These are phyloP conservation scores for Drosophila anceps DNA, from an alignment of 2,888 invertebrate species.

Conservation along the genomic window DNA sequence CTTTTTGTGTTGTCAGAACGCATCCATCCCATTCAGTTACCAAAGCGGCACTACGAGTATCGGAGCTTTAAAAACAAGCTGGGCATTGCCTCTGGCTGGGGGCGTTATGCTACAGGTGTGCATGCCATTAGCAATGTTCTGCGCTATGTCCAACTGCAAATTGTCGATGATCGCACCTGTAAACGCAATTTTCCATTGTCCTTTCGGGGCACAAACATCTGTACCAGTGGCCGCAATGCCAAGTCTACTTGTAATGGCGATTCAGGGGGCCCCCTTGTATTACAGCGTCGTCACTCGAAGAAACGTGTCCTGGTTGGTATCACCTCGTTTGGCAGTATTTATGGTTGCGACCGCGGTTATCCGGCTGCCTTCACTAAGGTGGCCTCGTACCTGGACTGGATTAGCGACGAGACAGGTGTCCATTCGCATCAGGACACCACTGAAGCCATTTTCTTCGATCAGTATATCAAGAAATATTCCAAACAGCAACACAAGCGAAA, in stretches of 20 bases:
- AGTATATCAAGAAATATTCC: constrained; percentile 65
- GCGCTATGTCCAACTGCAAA: constrained; percentile 84
- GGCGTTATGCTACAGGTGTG: constrained; percentile 84
- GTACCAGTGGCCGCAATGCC: constrained; percentile 83
- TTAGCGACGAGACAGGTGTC: constrained; percentile 81
- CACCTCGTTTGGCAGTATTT: constrained; percentile 84
- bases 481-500: constrained; percentile 54
- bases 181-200: constrained; percentile 84
- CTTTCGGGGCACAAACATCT: constrained; percentile 85
- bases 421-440: constrained; percentile 72
- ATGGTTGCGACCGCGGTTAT: constrained; percentile 83
- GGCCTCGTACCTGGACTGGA: constrained; percentile 84
- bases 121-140: constrained; percentile 85
- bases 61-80: constrained; percentile 82
- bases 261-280: constrained; percentile 84
- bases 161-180: constrained; percentile 84
- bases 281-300: constrained; percentile 77
- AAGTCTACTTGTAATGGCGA: constrained; percentile 86
- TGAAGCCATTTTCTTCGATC: constrained; percentile 70
- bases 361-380: constrained; percentile 84
- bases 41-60: constrained; percentile 81
- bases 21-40: constrained; percentile 84
- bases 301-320: constrained; percentile 82
- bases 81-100: constrained; percentile 86
- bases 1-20: constrained; percentile 73